Conservation (phyloP, 64 coral and sea anemone genomes). For the Montipora cactus region DNA sequence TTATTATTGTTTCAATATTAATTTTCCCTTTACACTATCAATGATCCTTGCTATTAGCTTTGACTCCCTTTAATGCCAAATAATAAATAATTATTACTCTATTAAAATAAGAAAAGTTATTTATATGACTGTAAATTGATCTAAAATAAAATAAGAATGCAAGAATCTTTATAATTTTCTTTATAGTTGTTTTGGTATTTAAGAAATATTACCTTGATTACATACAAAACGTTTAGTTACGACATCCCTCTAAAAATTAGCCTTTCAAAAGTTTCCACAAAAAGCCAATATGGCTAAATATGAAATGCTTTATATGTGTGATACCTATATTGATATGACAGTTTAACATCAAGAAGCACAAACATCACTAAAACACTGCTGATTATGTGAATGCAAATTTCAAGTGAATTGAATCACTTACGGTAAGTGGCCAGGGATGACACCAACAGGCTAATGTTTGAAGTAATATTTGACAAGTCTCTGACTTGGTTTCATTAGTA, state of each 20-base stretch:
- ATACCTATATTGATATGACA: not conserved
- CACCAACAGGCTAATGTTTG: no score
- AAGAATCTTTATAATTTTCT: not conserved
- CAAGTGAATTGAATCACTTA: not conserved
- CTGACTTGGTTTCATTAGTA: no score
- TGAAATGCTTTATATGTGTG: not conserved
- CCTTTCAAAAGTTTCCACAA: not conserved
- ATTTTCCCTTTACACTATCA: not conserved
- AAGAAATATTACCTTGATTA: not conserved
- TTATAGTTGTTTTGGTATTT: not conserved
- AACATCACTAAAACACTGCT: not conserved
- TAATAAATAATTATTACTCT: not conserved
- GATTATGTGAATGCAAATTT: not conserved
- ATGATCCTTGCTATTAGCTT: not conserved
- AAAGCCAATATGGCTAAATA: not conserved
- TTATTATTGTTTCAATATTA: not conserved
- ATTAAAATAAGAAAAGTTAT: not conserved
- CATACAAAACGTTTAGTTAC: not conserved
- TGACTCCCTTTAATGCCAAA: not conserved
- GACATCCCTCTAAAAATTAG: not conserved
- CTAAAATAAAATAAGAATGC: not conserved
- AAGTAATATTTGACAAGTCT: no score
- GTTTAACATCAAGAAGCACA: not conserved
- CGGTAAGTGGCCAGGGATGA: no score
- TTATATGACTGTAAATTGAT: not conserved